Evolutionary conservation across 2,888 invertebrate species (phyloP), one percentile per base, ranked within the genome.

Genomic region (Listrodromus nycthemerus): DNA sequence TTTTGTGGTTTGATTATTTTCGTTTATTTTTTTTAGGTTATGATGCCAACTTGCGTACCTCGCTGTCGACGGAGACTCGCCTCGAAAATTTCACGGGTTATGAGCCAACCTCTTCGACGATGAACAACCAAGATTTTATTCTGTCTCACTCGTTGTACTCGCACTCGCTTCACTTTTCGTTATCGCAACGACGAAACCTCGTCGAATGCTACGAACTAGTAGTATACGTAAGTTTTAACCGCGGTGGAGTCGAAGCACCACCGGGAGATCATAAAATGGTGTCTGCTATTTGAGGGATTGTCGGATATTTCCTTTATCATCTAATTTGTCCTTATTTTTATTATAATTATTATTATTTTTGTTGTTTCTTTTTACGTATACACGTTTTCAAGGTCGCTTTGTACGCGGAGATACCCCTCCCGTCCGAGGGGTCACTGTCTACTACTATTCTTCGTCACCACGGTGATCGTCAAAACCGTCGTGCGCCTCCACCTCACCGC

Each of bases 221-320:
- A 69, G 77, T 78, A 81, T 81, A 81, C 81, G 74, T 78, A n/a
- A 70, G 83, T 80, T 77, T 84, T 55, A 52, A 75, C 70, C 74
- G 70, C 79, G 74, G 70, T 79, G 74, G 55, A 74, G 65, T 66
- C 41, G 74, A 81, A 80, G 71, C 77, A 81, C 80, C 79, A 83
- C 77, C 80, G 63, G 76, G 76, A 70, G 65, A 76, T 84, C 63
- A 84, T 84, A 87, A 86, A 87, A 87, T 87, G 84, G 82, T 86
- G 82, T 85, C 80, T 80, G 61, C 30, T 85, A 75, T 82, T 90
- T 90, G 91, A 91, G 91, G 91, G 92, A 92, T 93, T 92, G 92
- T 92, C 92, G 91, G 85, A 86, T 89, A 83, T 77, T 77, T 70
- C 58, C 50, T 90, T 91, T 90, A 90, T 13, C 24, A 19, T 16